Evolutionary conservation across 2,797 vertebrate species (phyloP), one percentile per base, ranked within the genome.

Genomic region (Linurgus olivaceus): DNA sequence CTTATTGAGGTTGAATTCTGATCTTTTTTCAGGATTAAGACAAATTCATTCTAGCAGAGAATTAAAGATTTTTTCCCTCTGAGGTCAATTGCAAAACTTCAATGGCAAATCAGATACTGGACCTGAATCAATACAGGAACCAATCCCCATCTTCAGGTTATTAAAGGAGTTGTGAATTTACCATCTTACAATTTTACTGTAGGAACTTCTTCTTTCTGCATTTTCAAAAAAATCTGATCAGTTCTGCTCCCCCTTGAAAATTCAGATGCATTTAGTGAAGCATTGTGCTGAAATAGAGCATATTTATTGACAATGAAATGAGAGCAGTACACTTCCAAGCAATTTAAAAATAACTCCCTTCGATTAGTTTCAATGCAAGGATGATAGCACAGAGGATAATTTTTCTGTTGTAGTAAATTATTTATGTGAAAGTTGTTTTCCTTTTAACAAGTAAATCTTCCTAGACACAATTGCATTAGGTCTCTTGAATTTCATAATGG

Each of bases 301-400:
- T 87, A 95, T 96, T 95, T 97, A 97, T 97, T 94, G 97, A 97
- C 92, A 96, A 95, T 94, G 88, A 97, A 97, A 97, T 0, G 82
- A 97, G 95, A 97, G 88, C 93, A 92, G 35, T 84, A 93, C 89
- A 73, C 76, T 97, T 97, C 88, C 96, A 96, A 96, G 91, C 96
- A 95, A 97, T 97, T 98, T 97, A 95, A 96, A 97, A 97, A 97
- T 94, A 97, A 96, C 96, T 97, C 79, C 70, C 77, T 97, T 98
- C 38, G 76, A 95, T 96, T 95, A 88, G 51, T 75, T 89, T 95
- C 93, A 87, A 96, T 95, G 95, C 86, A 93, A 96, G 92, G 67
- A 88, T 54, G 85, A 97, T 94, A 93, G 86, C 71, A 84, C 71
- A 66, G 91, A 96, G 94, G 90, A 96, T 96, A 93, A 84, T 89